phyloP scores from a whole-genome alignment of 2,797 vertebrate genomes.

The Phoeniculus purpureus region DNA sequence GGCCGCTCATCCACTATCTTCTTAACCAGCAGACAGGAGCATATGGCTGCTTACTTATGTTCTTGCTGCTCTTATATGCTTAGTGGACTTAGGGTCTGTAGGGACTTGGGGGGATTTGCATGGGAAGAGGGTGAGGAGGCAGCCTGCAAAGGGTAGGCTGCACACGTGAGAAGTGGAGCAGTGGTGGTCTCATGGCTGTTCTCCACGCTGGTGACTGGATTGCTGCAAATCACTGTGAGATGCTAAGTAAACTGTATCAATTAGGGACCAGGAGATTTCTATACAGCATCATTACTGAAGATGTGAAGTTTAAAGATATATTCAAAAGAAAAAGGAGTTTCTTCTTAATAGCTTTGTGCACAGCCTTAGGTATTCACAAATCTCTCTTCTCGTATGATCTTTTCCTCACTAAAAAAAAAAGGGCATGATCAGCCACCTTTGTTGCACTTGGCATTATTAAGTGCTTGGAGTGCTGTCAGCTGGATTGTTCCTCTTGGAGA shows the following conservation, averaged over 20 bases:
- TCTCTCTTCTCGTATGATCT: neutral
- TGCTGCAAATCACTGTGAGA: neutral
- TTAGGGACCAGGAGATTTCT: neutral
- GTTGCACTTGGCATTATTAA: neutral
- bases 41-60: slow-evolving; percentile 43
- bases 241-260: neutral
- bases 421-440: neutral
- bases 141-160: neutral
- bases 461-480: neutral
- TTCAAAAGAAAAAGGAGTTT: neutral
- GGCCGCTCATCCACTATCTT: neutral
- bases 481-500: neutral
- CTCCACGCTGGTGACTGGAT: neutral
- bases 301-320: neutral
- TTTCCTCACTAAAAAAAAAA: neutral
- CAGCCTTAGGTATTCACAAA: neutral
- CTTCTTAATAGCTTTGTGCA: neutral
- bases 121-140: neutral
- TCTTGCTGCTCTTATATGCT: slow-evolving; percentile 15
- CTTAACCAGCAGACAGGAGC: neutral
- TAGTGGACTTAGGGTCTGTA: rapidly evolving
- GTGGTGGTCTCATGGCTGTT: rapidly evolving
- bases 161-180: rapidly evolving
- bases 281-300: rapidly evolving
- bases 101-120: neutral